Conservation (phyloP, 2,888 invertebrate genomes). For the Atrina japonica region DNA sequence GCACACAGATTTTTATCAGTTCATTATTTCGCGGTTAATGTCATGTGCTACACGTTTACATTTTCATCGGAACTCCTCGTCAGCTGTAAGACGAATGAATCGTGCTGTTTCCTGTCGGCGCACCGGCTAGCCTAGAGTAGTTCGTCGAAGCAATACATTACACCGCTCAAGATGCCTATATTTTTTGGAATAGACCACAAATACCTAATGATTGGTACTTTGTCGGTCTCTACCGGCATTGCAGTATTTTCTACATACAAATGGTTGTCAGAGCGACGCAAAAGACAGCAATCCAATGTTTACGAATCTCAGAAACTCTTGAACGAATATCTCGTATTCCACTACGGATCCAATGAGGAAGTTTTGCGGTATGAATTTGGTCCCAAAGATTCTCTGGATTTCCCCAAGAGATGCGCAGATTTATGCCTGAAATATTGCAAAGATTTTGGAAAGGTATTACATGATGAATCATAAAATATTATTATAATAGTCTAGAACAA, state of each 20-base stretch:
- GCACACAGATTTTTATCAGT: background rate
- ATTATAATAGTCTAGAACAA: background rate
- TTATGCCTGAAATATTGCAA: conserved; percentile 73
- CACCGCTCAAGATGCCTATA: conserved; percentile 61
- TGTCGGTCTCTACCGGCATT: conserved; percentile 64
- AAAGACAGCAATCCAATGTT: conserved; percentile 53
- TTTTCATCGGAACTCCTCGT: background rate
- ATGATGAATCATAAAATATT: background rate
- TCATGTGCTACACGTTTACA: conserved; percentile 18
- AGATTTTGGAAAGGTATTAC: conserved; percentile 32
- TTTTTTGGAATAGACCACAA: conserved; percentile 68
- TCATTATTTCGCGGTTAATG: conserved; percentile 11
- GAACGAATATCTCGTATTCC: conserved; percentile 77
- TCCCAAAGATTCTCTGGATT: conserved; percentile 73
- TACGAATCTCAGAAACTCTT: conserved; percentile 75
- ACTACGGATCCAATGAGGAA: conserved; percentile 73
- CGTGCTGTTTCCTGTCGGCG: background rate
- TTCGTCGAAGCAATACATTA: too few species aligned
- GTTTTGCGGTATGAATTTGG: conserved; percentile 71
- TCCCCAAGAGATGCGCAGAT: conserved; percentile 77
- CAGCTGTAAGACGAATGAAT: too few species aligned
- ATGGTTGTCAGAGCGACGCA: conserved; percentile 48
- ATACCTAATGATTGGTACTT: conserved; percentile 55
- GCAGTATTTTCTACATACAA: conserved; percentile 66
- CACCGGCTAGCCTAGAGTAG: background rate